A percentile compares a stretch with the other conserved stretches of the same genome.
phyloP scores from a whole-genome alignment of 2,797 vertebrate genomes.

The Sus cebifrons region DNA sequence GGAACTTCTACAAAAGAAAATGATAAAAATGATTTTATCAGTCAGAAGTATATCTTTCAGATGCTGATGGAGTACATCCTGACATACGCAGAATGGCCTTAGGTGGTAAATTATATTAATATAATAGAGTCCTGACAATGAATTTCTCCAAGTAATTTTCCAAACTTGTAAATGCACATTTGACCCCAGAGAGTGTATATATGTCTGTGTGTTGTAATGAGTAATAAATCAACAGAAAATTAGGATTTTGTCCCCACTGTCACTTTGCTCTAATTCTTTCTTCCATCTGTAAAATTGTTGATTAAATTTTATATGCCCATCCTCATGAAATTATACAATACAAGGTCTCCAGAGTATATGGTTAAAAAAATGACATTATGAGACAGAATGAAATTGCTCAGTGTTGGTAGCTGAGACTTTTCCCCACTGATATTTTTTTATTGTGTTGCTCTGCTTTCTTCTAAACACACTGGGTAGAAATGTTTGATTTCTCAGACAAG shows the following conservation, averaged over 20 bases:
- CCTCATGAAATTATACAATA: not conserved
- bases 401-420: not conserved
- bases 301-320: not conserved
- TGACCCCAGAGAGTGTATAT: not conserved
- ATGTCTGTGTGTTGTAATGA: not conserved
- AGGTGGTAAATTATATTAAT: not conserved
- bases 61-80: not conserved
- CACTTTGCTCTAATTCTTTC: not conserved
- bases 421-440: not conserved
- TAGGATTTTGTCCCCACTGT: not conserved
- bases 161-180: not conserved
- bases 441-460: not conserved
- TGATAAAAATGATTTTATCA: not conserved
- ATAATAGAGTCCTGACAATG: not conserved
- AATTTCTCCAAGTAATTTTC: not conserved
- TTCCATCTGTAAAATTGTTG: not conserved
- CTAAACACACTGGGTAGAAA: not conserved
- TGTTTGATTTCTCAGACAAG: not conserved
- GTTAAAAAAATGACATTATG: not conserved
- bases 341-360: not conserved
- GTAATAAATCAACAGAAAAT: not conserved
- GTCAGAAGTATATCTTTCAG: not conserved
- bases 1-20: not conserved
- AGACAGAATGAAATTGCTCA: not conserved
- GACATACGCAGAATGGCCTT: not conserved